phyloP scores from a whole-genome alignment of 2,113 vertebrate species.

The Piaya cayana region DNA sequence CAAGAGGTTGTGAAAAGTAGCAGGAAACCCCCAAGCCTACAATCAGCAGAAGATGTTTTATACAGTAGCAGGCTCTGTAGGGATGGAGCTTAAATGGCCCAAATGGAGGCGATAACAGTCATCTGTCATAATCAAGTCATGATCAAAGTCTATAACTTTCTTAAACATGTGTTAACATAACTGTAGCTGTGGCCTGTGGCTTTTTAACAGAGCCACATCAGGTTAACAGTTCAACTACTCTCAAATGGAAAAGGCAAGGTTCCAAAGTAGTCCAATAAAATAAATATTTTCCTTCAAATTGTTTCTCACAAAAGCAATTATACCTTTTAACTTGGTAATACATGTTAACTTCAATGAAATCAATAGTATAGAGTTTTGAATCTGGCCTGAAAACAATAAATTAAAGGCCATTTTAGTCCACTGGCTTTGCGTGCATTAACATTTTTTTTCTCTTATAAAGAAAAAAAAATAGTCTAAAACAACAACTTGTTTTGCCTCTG shows the following conservation, averaged over 20 bases:
- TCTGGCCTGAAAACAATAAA: background rate
- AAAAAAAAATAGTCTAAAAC: background rate
- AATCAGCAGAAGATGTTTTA: background rate
- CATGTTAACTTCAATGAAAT: background rate
- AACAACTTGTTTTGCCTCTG: background rate
- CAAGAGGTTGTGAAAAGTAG: background rate
- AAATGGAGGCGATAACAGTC: background rate
- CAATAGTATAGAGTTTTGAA: background rate
- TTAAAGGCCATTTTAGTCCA: background rate
- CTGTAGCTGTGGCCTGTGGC: background rate
- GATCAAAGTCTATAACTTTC: background rate
- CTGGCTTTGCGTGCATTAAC: background rate
- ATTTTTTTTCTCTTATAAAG: background rate
- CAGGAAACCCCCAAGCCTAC: background rate
- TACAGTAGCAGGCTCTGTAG: background rate
- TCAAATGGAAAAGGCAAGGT: background rate
- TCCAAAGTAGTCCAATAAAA: slow-evolving; percentile 10
- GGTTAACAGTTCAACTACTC: slow-evolving; percentile 31
- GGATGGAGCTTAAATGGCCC: background rate
- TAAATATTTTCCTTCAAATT: background rate
- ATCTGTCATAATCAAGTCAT: background rate
- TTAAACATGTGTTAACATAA: background rate
- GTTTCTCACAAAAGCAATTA: background rate
- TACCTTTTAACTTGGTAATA: background rate
- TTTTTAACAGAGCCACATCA: slow-evolving; percentile 9